Evolutionary conservation across 2,888 invertebrate genomes (phyloP).

Genomic region (Apamea crenata): DNA sequence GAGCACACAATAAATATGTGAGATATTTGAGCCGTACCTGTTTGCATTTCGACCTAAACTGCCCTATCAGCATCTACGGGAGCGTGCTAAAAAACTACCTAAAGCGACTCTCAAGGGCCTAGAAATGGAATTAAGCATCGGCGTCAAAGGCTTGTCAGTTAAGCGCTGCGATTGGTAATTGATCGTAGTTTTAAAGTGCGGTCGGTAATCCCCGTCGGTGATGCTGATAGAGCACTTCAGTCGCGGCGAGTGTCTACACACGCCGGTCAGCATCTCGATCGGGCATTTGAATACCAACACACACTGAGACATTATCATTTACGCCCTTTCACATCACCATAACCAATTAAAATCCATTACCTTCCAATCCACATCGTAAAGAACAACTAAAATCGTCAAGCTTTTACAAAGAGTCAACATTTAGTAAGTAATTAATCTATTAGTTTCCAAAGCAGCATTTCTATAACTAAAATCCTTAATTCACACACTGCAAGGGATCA

Average conservation of each 20-base stretch:
- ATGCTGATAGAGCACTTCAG: slow-evolving; percentile 89
- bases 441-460: slow-evolving; percentile 85
- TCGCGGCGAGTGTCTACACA: slow-evolving; percentile 81
- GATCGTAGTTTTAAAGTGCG: slow-evolving; percentile 77
- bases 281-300: slow-evolving; percentile 94
- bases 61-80: slow-evolving; percentile 91
- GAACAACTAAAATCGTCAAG: slow-evolving; percentile 89
- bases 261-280: slow-evolving; percentile 90
- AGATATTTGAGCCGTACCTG: slow-evolving; percentile 75
- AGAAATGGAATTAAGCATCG: slow-evolving; percentile 80
- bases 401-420: slow-evolving; percentile 89
- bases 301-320: slow-evolving; percentile 87
- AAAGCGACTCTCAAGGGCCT: slow-evolving; percentile 83
- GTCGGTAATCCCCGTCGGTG: slow-evolving; percentile 86
- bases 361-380: slow-evolving; percentile 90
- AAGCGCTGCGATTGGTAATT: slow-evolving; percentile 74
- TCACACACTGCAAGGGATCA: slow-evolving; percentile 89
- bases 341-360: slow-evolving; percentile 90
- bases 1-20: slow-evolving; percentile 79
- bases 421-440: slow-evolving; percentile 84
- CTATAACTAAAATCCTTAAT: slow-evolving; percentile 80
- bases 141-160: slow-evolving; percentile 75
- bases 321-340: slow-evolving; percentile 89
- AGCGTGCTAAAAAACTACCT: slow-evolving; percentile 86
- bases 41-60: slow-evolving; percentile 82